A percentile compares a stretch with the other conserved stretches of the same genome.
phyloP scores from a whole-genome alignment of 2,888 invertebrate species.

The Arctia plantaginis region DNA sequence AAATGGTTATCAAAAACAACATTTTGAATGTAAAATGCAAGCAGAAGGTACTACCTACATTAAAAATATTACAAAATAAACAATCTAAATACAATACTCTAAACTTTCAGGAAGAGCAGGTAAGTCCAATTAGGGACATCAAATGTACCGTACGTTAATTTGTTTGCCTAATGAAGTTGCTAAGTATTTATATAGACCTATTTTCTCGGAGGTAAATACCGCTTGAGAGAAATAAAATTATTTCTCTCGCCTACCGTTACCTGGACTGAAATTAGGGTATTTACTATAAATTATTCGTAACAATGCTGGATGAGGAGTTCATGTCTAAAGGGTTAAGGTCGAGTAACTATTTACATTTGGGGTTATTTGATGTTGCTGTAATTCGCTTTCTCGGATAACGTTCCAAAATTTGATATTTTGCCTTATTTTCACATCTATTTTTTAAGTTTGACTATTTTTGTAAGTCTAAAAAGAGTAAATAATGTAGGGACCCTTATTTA shows the following conservation, averaged over 20 bases:
- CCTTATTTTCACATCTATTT: background rate
- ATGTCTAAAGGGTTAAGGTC: slow-evolving; percentile 9
- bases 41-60: background rate
- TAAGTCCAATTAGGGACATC: slow-evolving; percentile 52
- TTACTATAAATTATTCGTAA: slow-evolving; percentile 50
- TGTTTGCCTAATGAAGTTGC: slow-evolving; percentile 58
- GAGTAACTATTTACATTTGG: slow-evolving; percentile 3
- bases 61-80: background rate
- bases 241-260: slow-evolving; percentile 44
- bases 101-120: slow-evolving; percentile 29
- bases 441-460: background rate
- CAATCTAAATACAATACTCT: slow-evolving; percentile 23
- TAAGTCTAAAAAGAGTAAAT: background rate
- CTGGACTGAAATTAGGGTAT: slow-evolving; percentile 47
- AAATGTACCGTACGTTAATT: slow-evolving; percentile 59
- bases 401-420: background rate
- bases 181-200: slow-evolving; percentile 49
- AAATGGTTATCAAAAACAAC: background rate
- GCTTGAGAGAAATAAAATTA: slow-evolving; percentile 45
- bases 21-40: background rate
- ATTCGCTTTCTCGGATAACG: background rate
- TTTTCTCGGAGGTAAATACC: slow-evolving; percentile 45
- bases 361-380: slow-evolving; percentile 1
- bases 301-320: slow-evolving; percentile 31
- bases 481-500: background rate